phyloP scores from a whole-genome alignment of 1,140 invertebrate species.

The Drosophila pachea region DNA sequence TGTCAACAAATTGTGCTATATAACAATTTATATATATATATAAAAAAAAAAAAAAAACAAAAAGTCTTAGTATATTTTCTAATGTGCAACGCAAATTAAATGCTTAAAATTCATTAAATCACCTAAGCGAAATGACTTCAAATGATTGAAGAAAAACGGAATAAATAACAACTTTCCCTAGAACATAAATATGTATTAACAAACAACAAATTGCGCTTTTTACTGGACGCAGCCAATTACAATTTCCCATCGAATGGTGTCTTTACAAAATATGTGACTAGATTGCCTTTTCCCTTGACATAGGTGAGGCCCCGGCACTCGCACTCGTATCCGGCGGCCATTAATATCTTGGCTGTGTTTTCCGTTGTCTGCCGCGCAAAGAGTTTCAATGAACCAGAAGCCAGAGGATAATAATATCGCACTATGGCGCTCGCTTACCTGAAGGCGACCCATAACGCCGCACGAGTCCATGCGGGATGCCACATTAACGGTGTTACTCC shows the following conservation, averaged over 20 bases:
- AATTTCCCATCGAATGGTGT: conserved; percentile 84
- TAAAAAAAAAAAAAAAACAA: conserved; percentile 17
- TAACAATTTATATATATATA: conserved; percentile 40
- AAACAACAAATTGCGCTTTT: conserved; percentile 47
- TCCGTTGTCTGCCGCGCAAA: conserved; percentile 82
- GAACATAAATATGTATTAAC: conserved; percentile 36
- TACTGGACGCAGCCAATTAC: conserved; percentile 56
- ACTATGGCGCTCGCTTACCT: conserved; percentile 80
- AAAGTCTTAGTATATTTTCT: conserved; percentile 51
- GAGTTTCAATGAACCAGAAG: not conserved
- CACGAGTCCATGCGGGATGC: conserved; percentile 97
- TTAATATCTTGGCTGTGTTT: conserved; percentile 92
- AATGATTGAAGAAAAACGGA: conserved; percentile 18
- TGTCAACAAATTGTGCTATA: conserved; percentile 62
- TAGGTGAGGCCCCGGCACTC: conserved; percentile 92
- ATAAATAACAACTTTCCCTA: conserved; percentile 69
- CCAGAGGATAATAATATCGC: not conserved
- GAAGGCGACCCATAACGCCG: conserved; percentile 91
- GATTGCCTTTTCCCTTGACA: conserved; percentile 96
- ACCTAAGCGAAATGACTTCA: conserved; percentile 56
- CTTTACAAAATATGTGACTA: conserved; percentile 95
- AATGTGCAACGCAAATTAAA: conserved; percentile 63
- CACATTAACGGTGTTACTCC: conserved; percentile 99
- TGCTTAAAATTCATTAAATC: conserved; percentile 58
- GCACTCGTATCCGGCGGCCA: conserved; percentile 89